Conservation (phyloP, 2,888 invertebrate genomes). For the Neoaliturus tenellus region DNA sequence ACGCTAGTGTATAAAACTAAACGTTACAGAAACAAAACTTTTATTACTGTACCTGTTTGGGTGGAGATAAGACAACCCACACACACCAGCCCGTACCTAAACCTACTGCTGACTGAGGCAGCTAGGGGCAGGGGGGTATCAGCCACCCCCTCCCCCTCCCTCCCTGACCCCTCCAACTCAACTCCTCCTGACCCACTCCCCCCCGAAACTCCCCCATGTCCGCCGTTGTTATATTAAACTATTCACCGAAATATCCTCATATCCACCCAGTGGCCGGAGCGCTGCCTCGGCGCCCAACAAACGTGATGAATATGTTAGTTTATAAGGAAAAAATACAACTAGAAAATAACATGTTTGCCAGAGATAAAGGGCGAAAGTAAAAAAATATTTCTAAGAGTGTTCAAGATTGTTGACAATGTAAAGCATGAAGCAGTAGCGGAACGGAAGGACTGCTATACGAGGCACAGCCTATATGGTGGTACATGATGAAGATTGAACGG, state of each 20-base stretch:
- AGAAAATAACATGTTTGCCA: no score
- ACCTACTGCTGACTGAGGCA: slow-evolving; percentile 18
- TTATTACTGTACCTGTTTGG: background rate
- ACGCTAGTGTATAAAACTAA: background rate
- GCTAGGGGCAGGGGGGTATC: background rate
- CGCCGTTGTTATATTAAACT: background rate
- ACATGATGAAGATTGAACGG: no score
- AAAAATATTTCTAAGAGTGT: no score
- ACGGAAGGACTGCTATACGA: no score
- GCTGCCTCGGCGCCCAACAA: background rate
- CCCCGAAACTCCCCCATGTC: slow-evolving; percentile 1
- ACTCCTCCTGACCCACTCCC: background rate
- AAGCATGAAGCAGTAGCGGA: no score
- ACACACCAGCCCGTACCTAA: slow-evolving; percentile 3
- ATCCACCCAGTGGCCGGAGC: background rate
- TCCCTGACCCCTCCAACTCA: background rate
- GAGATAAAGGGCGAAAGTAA: no score
- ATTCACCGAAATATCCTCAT: slow-evolving; percentile 18
- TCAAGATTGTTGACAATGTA: no score
- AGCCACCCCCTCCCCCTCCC: background rate
- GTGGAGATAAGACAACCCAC: background rate
- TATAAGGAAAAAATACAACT: no score
- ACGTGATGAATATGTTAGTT: no score
- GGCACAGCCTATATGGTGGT: no score
- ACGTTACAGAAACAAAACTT: background rate